Conservation (phyloP, 2,888 invertebrate genomes). For the Tenthredo livida region DNA sequence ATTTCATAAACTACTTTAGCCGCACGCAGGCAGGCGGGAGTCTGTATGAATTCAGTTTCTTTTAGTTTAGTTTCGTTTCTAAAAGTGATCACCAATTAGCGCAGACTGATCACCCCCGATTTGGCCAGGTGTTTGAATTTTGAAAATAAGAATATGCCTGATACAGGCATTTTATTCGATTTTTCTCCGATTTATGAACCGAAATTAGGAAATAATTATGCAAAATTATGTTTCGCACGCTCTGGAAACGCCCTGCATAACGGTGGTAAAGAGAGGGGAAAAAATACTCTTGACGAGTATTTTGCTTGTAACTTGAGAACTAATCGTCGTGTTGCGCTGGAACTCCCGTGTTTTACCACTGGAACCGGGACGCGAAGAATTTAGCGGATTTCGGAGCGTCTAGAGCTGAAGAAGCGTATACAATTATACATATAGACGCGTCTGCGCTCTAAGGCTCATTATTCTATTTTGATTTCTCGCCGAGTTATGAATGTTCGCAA, state of each 20-base stretch:
- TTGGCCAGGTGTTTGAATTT: background rate
- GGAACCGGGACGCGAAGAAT: constrained; percentile 1
- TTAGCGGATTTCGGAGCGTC: background rate
- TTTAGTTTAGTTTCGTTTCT: too few species aligned
- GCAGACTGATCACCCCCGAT: background rate
- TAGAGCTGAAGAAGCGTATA: background rate
- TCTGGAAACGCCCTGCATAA: background rate
- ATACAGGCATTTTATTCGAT: background rate
- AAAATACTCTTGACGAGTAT: background rate
- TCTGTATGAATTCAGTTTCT: background rate
- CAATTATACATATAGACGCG: constrained; percentile 8
- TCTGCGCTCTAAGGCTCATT: constrained; percentile 25
- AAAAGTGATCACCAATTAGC: background rate
- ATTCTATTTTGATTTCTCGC: constrained; percentile 42
- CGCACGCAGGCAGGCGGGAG: constrained; percentile 4
- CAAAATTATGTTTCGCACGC: background rate
- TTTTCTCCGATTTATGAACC: background rate
- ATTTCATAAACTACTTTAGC: background rate
- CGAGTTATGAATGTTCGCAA: constrained; percentile 41
- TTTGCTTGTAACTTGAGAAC: constrained; percentile 14
- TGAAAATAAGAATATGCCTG: background rate
- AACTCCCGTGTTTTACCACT: background rate
- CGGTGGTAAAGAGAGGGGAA: background rate
- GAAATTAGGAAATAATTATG: background rate
- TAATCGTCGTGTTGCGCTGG: background rate